Base-by-base conservation (phyloP, 2,888 invertebrate genomes). In the Phortica magna region DNA sequence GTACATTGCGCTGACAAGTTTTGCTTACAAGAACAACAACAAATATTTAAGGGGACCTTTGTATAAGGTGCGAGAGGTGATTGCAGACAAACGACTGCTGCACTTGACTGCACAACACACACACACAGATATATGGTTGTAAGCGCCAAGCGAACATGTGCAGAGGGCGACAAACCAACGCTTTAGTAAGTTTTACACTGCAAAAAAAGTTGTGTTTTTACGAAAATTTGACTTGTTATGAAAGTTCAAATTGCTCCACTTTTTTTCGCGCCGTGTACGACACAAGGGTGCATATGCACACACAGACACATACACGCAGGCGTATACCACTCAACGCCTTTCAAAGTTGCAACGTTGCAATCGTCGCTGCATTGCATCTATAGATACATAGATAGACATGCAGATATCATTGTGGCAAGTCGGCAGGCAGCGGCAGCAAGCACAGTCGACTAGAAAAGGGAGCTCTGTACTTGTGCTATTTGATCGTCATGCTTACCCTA, bases 381-480 rank as follows among this genome's bases (percentile, higher is more conserved):
- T 31, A 31, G 31, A 31, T 31, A 31, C 31, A 31, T 31, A 90
- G 90, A 90, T 90, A 88, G 87, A 89, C 89, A 90, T 87, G 86
- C 85, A 84, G 90, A 90, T 90, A 90, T 89, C 86, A 89, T 88
- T 89, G 87, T 85, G 88, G 83, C 83, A 85, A 84, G 84, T 87
- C 73, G n/a, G 67, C 65, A 65, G 65, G 19, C 59, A n/a, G 10
- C 17, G 53, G 42, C 57, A 57, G 68, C 53, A 14, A 53, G 48
- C n/a, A 39, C n/a, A n/a, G n/a, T n/a, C n/a, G 57, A 41, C 68
- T 55, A 68, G n/a, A 10, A 41, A 57, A 59, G 42, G 55, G 70
- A 19, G 61, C 31, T 9, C 22, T 61, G 17, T 17, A 17, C 67
- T 55, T 53, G 65, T 67, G 17, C 74, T 31, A 31, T 31, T 22